Conservation (phyloP, 1,140 invertebrate genomes). For the Hycleus cichorii region DNA sequence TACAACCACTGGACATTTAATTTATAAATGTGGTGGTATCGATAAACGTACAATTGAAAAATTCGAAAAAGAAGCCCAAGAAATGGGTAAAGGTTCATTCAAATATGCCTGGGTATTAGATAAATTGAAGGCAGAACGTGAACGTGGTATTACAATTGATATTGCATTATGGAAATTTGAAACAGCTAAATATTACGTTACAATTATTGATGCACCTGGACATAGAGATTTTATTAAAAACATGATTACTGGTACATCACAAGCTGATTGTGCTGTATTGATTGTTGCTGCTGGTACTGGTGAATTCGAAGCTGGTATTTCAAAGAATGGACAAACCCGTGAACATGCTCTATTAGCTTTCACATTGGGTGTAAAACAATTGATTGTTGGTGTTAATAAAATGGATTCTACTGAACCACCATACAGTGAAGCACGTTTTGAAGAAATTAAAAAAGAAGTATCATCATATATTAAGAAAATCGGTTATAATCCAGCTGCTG, state of each 20-base stretch:
- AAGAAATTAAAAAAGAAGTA: slow-evolving; percentile 97
- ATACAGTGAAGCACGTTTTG: slow-evolving; percentile 85
- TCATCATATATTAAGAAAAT: slow-evolving; percentile 91
- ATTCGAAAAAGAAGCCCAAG: slow-evolving; percentile 94
- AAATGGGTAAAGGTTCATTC: slow-evolving; percentile 97
- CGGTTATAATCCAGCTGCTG: slow-evolving; percentile 92
- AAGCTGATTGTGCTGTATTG: slow-evolving; percentile 96
- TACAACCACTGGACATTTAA: slow-evolving; percentile 90
- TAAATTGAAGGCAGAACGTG: slow-evolving; percentile 97
- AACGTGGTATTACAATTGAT: slow-evolving; percentile 99
- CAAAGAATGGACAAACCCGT: slow-evolving; percentile 98
- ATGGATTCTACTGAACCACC: slow-evolving; percentile 98
- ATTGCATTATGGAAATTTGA: slow-evolving; percentile 99
- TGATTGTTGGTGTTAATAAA: slow-evolving; percentile 98
- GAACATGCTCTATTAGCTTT: slow-evolving; percentile 96
- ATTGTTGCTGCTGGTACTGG: slow-evolving; percentile 96
- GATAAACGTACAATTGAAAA: slow-evolving; percentile 95
- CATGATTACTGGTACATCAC: slow-evolving; percentile 98
- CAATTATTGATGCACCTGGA: slow-evolving; percentile 98
- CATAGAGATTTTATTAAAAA: slow-evolving; percentile 99
- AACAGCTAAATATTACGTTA: slow-evolving; percentile 94
- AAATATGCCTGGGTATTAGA: slow-evolving; percentile 98
- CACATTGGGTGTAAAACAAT: slow-evolving; percentile 96
- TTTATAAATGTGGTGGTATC: slow-evolving; percentile 97
- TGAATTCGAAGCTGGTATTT: slow-evolving; percentile 98